phyloP scores from a whole-genome alignment of 2,113 vertebrate species.

The Theristicus caerulescens region DNA sequence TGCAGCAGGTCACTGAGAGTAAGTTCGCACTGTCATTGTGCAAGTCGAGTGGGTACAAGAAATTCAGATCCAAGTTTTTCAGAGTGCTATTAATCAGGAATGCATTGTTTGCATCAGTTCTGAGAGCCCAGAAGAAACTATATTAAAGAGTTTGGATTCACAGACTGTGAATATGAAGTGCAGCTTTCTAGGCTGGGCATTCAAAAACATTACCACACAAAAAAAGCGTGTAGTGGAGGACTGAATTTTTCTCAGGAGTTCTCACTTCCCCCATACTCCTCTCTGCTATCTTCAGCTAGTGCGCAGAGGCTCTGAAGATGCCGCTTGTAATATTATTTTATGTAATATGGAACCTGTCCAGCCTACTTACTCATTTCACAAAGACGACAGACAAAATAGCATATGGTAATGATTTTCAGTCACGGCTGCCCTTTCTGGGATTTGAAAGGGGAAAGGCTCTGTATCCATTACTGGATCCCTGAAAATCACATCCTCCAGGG shows the following conservation, averaged over 20 bases:
- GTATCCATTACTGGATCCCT: neutral
- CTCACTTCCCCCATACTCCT: neutral
- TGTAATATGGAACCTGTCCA: conserved; percentile 9
- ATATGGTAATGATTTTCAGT: conserved; percentile 14
- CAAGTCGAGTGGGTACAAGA: neutral
- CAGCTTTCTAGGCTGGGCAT: neutral
- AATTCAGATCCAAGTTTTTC: neutral
- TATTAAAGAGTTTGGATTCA: neutral
- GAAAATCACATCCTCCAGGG: neutral
- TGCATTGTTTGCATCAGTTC: neutral
- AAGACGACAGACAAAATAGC: neutral
- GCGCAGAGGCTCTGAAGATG: neutral
- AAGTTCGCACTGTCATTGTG: neutral
- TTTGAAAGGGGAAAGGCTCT: neutral
- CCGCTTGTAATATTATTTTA: neutral
- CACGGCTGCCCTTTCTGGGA: neutral
- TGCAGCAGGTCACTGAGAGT: neutral
- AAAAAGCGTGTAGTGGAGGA: neutral
- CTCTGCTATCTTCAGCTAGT: neutral
- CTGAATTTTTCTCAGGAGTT: neutral
- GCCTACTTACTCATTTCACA: conserved; percentile 10
- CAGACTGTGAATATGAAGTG: neutral
- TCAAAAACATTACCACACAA: neutral
- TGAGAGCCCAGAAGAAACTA: neutral
- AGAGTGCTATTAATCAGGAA: neutral